Conservation (phyloP, 92 coral and sea anemone species). For the Epizoanthus illoricatus region DNA sequence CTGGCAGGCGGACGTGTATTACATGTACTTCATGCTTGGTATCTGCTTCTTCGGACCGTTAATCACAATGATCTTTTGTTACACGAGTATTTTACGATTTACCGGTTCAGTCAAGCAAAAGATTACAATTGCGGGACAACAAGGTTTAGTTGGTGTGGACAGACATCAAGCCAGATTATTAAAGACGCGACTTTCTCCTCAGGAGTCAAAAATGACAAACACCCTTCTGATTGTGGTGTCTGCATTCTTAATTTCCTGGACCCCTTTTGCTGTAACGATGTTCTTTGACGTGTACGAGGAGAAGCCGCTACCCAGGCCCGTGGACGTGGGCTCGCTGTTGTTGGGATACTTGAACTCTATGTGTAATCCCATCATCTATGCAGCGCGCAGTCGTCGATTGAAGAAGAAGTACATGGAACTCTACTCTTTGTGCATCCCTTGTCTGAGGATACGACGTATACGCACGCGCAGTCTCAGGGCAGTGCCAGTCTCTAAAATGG, state of each 20-base stretch:
- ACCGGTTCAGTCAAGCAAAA: conserved; percentile 49
- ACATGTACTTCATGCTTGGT: too few relatives aligned
- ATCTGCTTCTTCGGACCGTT: too few relatives aligned
- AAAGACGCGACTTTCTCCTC: conserved; percentile 47
- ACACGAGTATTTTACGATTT: too few relatives aligned
- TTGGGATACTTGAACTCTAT: too few relatives aligned
- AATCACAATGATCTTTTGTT: too few relatives aligned
- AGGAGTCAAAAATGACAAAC: conserved; percentile 74
- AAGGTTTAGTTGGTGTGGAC: conserved; percentile 3
- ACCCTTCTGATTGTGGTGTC: conserved; percentile 76
- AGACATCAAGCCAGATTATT: conserved; percentile 13
- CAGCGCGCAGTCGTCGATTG: conserved; percentile 26
- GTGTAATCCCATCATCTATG: too few relatives aligned
- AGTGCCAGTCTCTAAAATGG: too few relatives aligned
- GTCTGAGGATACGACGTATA: neutral
- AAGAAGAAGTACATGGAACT: conserved; percentile 44
- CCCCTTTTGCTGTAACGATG: conserved; percentile 40
- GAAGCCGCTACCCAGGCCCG: conserved; percentile 52
- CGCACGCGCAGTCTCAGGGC: too few relatives aligned
- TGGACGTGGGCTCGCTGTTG: conserved; percentile 5
- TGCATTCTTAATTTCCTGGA: neutral
- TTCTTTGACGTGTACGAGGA: conserved; percentile 65
- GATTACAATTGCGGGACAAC: neutral
- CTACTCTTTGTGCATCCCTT: conserved; percentile 38
- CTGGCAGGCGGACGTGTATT: too few relatives aligned